Conservation (phyloP, 2,888 invertebrate genomes). For the Dexiosoma caninum region DNA sequence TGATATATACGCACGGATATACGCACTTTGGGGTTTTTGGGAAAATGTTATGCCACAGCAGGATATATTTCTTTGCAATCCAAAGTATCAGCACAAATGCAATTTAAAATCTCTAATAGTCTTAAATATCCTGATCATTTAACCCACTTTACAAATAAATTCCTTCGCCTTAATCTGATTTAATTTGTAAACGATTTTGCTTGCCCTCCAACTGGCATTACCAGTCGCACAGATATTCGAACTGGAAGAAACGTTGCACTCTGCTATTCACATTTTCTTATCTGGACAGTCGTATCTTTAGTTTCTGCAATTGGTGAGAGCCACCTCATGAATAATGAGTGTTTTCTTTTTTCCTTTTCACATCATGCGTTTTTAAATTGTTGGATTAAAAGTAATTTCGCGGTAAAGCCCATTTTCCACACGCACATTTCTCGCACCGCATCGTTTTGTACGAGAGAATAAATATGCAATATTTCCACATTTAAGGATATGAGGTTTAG, state of each 20-base stretch:
- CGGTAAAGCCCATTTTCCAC: slow-evolving; percentile 75
- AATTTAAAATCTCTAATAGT: neutral
- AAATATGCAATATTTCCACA: neutral
- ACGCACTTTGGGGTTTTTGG: too few species aligned
- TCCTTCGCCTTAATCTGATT: slow-evolving; percentile 35
- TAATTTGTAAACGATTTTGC: slow-evolving; percentile 46
- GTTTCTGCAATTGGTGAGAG: slow-evolving; percentile 7
- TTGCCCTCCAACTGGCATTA: slow-evolving; percentile 48
- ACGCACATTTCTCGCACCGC: slow-evolving; percentile 70
- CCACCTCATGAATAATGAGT: neutral
- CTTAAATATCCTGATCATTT: neutral
- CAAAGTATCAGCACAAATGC: too few species aligned
- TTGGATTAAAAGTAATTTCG: slow-evolving; percentile 74
- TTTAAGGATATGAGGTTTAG: neutral
- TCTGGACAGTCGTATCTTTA: slow-evolving; percentile 36
- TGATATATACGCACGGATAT: too few species aligned
- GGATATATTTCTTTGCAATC: too few species aligned
- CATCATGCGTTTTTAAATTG: slow-evolving; percentile 67
- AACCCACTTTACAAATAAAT: neutral
- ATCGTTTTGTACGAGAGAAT: neutral
- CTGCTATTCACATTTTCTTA: slow-evolving; percentile 47
- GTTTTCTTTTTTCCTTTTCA: slow-evolving; percentile 39
- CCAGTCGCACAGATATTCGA: slow-evolving; percentile 1
- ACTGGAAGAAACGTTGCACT: neutral
- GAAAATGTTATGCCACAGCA: too few species aligned